Conservation (phyloP, 2,888 invertebrate genomes). For the Diarsia mendica region DNA sequence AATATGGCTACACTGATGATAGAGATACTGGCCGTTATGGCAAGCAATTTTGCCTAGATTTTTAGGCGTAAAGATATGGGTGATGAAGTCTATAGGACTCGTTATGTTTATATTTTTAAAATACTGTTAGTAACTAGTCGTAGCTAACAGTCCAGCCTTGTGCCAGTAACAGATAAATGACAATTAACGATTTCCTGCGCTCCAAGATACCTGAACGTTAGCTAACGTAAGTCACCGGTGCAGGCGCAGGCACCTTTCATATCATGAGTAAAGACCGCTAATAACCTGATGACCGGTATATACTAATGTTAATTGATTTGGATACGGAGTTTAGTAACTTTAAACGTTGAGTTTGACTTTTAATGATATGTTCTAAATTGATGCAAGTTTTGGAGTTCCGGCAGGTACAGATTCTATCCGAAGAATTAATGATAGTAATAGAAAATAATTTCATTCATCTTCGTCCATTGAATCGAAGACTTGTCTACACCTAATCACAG, state of each 20-base stretch:
- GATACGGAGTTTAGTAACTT: neutral
- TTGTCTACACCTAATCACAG: neutral
- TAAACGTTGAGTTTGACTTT: neutral
- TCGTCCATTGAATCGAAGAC: neutral
- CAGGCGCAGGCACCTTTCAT: slow-evolving; percentile 55
- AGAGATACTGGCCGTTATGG: neutral
- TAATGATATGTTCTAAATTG: neutral
- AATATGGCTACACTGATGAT: neutral
- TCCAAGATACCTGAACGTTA: slow-evolving; percentile 57
- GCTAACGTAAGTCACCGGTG: slow-evolving; percentile 51
- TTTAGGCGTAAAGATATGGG: neutral
- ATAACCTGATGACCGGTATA: slow-evolving; percentile 42
- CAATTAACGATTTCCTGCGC: slow-evolving; percentile 68
- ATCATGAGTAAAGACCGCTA: slow-evolving; percentile 40
- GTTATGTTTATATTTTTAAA: slow-evolving; percentile 9
- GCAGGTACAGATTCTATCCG: neutral
- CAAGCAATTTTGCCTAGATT: neutral
- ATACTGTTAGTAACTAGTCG: slow-evolving; percentile 11
- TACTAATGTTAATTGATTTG: slow-evolving; percentile 7
- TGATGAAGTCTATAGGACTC: neutral
- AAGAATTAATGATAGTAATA: neutral
- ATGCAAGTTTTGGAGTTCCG: neutral
- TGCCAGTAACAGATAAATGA: slow-evolving; percentile 62
- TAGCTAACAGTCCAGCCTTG: slow-evolving; percentile 61
- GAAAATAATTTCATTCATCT: neutral